Base-by-base conservation (phyloP, 2,888 invertebrate genomes). In the Colletes collaris region DNA sequence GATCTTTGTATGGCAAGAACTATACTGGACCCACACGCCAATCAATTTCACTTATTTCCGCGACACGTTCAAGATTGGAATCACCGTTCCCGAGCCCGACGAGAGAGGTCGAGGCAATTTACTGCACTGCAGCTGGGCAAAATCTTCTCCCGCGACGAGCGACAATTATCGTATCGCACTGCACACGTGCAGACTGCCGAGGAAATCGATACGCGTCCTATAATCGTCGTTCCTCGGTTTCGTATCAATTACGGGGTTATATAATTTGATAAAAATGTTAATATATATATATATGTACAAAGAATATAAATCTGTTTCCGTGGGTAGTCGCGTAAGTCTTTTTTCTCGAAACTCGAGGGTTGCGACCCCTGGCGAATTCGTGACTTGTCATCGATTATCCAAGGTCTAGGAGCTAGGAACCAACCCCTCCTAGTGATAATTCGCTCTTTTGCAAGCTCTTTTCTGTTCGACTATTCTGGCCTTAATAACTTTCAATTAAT, bases 41-140 rank as follows among this genome's bases (percentile, higher is more conserved):
- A 80, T 74, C 74, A 68, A 63, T 80, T 79, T 69, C 80, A 70
- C 68, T 80, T 79, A 69, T 74, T 80, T 80, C 80, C 79, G 78
- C 79, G 79, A 72, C 78, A 79, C 78, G 79, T 78, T 68, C 62
- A 53, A 78, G 67, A 79, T 79, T 62, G 69, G 73, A 73, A 69
- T 79, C 73, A 73, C 79, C 79, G 69, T 73, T 79, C 63, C 27
- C 69, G 68, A 69, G 79, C 67, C 74, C 27, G 27, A 27, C 2
- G 76, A 73, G 60, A 53, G 77, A 79, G 79, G 79, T 79, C 79
- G 77, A 70, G 79, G 70, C 78, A 77, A 79, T 79, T 79, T 79
- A 78, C 79, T 67, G 79, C 79, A 79, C 71, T 75, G 79, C 79
- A 77, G 78, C 78, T 77, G 58, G 27, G 78, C 78, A 63, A 79